Conservation (phyloP, 2,888 invertebrate species). For the Papilio demoleus region DNA sequence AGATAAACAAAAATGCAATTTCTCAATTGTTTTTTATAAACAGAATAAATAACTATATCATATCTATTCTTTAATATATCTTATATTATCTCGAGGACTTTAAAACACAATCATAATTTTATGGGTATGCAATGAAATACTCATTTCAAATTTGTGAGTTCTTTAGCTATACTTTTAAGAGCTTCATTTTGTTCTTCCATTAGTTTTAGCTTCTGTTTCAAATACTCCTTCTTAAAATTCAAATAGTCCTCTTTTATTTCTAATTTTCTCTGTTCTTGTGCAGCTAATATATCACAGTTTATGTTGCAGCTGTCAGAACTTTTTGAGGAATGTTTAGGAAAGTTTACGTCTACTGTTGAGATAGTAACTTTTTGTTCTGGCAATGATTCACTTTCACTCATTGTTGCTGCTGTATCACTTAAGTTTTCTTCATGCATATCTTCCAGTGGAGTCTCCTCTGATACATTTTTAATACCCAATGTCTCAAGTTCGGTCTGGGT, state of each 20-base stretch:
- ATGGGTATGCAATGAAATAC: no score
- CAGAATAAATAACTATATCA: neutral
- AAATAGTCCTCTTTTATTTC: constrained; percentile 73
- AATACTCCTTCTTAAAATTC: constrained; percentile 74
- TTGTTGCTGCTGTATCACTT: constrained; percentile 54
- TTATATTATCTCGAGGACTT: no score
- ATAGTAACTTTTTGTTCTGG: constrained; percentile 64
- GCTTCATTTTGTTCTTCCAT: constrained; percentile 75
- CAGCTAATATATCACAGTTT: constrained; percentile 69
- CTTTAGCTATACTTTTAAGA: constrained; percentile 71
- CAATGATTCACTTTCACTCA: constrained; percentile 64
- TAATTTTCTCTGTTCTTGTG: constrained; percentile 67
- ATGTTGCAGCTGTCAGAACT: constrained; percentile 63
- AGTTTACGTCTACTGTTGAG: constrained; percentile 46
- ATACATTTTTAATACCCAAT: constrained; percentile 61
- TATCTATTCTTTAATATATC: no score
- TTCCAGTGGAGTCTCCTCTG: constrained; percentile 62
- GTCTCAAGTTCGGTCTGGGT: constrained; percentile 65
- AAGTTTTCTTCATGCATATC: constrained; percentile 52
- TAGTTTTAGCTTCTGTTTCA: constrained; percentile 68
- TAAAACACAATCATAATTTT: no score
- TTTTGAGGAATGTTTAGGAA: constrained; percentile 49
- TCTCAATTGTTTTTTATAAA: neutral
- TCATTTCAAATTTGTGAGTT: constrained; percentile 51
- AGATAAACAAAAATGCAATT: neutral